These are phyloP conservation scores for Sylvicola fuscatus DNA, from an alignment of 2,888 invertebrate species.

Conservation along the genomic window DNA sequence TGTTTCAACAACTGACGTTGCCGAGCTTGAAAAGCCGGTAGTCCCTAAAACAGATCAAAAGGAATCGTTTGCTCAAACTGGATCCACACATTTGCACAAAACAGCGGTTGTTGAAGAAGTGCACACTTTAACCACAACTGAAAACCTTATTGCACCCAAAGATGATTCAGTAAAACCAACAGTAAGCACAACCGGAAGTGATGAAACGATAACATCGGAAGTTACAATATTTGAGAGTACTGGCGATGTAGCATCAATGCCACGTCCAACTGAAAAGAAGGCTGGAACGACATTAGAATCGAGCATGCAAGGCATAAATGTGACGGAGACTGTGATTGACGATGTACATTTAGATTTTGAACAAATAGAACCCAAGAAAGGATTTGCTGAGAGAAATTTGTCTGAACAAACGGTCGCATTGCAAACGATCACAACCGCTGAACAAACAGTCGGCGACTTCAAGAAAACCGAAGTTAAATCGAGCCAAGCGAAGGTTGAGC, in stretches of 20 bases:
- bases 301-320: background rate
- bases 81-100: conserved; percentile 25
- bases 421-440: conserved; percentile 16
- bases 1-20: background rate
- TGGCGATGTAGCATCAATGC: background rate
- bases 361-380: background rate
- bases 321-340: background rate
- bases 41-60: background rate
- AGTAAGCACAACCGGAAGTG: background rate
- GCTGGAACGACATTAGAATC: background rate
- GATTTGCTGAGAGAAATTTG: conserved; percentile 12
- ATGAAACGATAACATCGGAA: background rate
- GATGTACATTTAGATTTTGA: background rate
- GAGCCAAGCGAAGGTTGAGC: background rate
- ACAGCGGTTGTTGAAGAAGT: conserved; percentile 26
- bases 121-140: conserved; percentile 26
- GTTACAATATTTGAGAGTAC: background rate
- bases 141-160: conserved; percentile 10
- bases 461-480: conserved; percentile 11
- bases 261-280: background rate
- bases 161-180: too few relatives aligned
- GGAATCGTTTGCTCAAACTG: background rate
- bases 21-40: conserved; percentile 22
- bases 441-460: conserved; percentile 8
- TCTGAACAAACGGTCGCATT: conserved; percentile 18